Conservation (phyloP, 1,140 invertebrate species). For the Pomacea maculata region DNA sequence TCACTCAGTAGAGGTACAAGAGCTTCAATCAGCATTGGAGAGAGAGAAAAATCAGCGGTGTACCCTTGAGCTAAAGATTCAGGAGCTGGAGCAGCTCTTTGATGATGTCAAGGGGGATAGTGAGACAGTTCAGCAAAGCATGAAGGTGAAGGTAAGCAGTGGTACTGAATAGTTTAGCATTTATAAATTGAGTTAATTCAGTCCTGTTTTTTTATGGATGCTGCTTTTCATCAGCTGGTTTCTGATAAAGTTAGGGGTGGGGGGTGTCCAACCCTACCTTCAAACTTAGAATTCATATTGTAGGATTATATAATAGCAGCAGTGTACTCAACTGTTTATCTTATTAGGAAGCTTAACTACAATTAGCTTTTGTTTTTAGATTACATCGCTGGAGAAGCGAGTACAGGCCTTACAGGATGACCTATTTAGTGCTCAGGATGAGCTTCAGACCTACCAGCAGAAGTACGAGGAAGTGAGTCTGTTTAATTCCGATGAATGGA, state of each 20-base stretch:
- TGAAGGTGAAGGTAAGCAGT: slow-evolving; percentile 44
- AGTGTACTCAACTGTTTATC: not conserved
- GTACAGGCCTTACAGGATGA: slow-evolving; percentile 54
- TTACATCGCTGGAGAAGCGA: slow-evolving; percentile 48
- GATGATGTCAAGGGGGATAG: slow-evolving; percentile 51
- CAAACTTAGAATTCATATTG: not conserved
- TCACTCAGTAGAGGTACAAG: slow-evolving; percentile 1
- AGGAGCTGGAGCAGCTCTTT: slow-evolving; percentile 43
- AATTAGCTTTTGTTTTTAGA: slow-evolving; percentile 27
- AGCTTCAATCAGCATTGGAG: slow-evolving; percentile 8
- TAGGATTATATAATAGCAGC: not conserved
- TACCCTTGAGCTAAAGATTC: slow-evolving; percentile 19
- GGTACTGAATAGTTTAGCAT: not conserved
- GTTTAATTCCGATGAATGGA: not conserved
- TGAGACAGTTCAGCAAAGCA: slow-evolving; percentile 46
- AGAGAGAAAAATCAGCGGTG: slow-evolving; percentile 3
- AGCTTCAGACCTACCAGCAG: slow-evolving; percentile 45
- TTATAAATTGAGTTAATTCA: not conserved
- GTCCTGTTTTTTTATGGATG: not conserved
- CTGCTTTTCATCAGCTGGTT: not conserved
- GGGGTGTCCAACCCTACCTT: not conserved
- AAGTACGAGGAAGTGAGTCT: slow-evolving; percentile 49
- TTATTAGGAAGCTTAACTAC: not conserved
- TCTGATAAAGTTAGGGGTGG: not conserved
- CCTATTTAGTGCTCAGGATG: slow-evolving; percentile 52